A percentile compares a stretch with the other conserved stretches of the same genome.
phyloP scores from a whole-genome alignment of 2,888 invertebrate genomes.

The Lamproptera curius region DNA sequence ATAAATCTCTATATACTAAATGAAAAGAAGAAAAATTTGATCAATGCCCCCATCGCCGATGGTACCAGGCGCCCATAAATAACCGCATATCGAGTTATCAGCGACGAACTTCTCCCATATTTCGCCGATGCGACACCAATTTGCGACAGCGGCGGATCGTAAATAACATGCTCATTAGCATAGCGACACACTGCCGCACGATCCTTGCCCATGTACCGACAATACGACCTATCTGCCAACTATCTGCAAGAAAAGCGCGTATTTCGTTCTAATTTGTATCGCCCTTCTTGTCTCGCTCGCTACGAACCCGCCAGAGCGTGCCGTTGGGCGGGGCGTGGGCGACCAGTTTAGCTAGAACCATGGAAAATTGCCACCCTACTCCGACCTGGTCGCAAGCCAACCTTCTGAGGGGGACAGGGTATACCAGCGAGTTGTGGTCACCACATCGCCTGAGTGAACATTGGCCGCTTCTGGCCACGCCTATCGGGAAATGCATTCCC shows the following conservation, averaged over 20 bases:
- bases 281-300: conserved; percentile 46
- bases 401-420: conserved; percentile 36
- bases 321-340: conserved; percentile 61
- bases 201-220: conserved; percentile 60
- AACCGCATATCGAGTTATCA: conserved; percentile 19
- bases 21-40: conserved; percentile 39
- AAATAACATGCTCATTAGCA: conserved; percentile 72
- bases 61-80: conserved; percentile 14
- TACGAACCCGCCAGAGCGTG: conserved; percentile 60
- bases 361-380: conserved; percentile 46
- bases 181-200: conserved; percentile 61
- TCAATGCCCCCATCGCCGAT: conserved; percentile 30
- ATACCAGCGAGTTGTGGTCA: conserved; percentile 44
- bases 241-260: conserved; percentile 70
- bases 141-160: conserved; percentile 51
- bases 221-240: conserved; percentile 65
- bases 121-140: conserved; percentile 55
- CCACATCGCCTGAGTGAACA: conserved; percentile 77
- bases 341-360: conserved; percentile 48
- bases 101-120: conserved; percentile 54
- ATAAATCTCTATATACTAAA: too few species aligned
- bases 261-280: conserved; percentile 57
- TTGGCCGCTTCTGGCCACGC: conserved; percentile 74
- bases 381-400: conserved; percentile 36
- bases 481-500: conserved; percentile 73